Base-by-base conservation (phyloP, 2,113 vertebrate genomes). In the Amblyopsis rosae region DNA sequence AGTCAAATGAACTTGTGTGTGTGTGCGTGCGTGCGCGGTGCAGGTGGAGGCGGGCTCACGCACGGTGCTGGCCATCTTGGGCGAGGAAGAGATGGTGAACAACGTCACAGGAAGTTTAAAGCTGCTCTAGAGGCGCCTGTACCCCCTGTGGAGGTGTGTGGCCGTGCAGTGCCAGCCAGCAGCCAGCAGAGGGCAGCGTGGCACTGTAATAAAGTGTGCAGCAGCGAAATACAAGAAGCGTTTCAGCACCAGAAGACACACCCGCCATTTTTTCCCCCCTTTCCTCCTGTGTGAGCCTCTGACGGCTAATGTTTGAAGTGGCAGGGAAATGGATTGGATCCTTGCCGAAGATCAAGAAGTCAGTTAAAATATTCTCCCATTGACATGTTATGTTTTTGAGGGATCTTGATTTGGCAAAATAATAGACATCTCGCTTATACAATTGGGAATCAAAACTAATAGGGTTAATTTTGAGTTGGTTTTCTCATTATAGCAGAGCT, bases 101-200 rank as follows among this genome's bases (percentile, higher is more conserved):
- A 93, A 93, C 46, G 93, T 94, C 66, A 94, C 93, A 8, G 94
- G 94, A 60, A 93, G 91, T 78, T 88, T 95, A 65, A 94, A 93
- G 83, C 86, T 94, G 77, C 91, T 94, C 65, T 93, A 77, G 84
- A 86, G 53, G 55, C 69, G 17, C 41, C 62, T 16, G 13, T 57
- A 49, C 41, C 57, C 12, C 58, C 58, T 33, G 12, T 62, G 59
- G 65, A 80, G 56, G 41, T 62, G 56, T 26, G 12, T 58, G 9
- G 41, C 76, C 79, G 66, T 84, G 82, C 83, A 69, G 73, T 73
- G 62, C 64, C 69, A 62, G 66, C 9, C 50, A 60, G 66, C 72
- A 60, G 69, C 81, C 90, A 90, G 77, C 82, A 83, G 90, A 85
- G 80, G 87, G 80, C 89, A 76, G 66, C 67, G 74, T 81, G 72